Base-by-base conservation (phyloP, 1,140 invertebrate genomes). In the Lanistes nyassanus region DNA sequence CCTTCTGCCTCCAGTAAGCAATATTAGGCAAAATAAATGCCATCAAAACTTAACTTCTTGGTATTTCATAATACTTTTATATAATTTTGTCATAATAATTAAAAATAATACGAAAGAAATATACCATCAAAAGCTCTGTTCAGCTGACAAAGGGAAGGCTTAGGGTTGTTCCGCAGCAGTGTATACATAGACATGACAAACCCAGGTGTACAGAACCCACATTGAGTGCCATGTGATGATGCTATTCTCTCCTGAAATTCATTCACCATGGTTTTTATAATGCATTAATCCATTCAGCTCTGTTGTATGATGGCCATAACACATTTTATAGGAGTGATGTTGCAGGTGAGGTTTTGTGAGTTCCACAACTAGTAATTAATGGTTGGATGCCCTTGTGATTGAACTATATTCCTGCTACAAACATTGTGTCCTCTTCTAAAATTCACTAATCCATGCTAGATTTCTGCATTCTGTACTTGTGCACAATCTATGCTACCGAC, bases 121-220 rank as follows among this genome's bases (percentile, higher is more conserved):
- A n/a, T 34, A 86, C 85, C 85, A 75, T 86, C 81, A 37, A 86
- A 75, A 56, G 77, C 81, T 58, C 78, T 78, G 34, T 85, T 82
- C 64, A 86, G 75, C 7, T 84, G 73, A 16, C 78, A 72, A 36
- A 70, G 66, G 6, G 80, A 76, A 23, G 88, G 88, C 19, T 78
- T 56, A 11, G 85, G 83, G 65, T 88, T 83, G 69, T 88, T 89
- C 66, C 84, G 82, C 7, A 89, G 80, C 16, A 90, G 74, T 21
- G 84, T 81, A 74, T 89, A 89, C 84, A 89, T 88, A 4, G 86
- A 87, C 89, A 90, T 89, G 29, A 90, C 85, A 75, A 89, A 86
- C 9, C 89, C 89, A 4, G 89, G 89, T 7, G 89, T 90, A 79
- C 89, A 90, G 77, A 88, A 90, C 31, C 89, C 89, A 82, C 89